phyloP scores from a whole-genome alignment of 2,888 invertebrate species.

The Drosophila ochracea region DNA sequence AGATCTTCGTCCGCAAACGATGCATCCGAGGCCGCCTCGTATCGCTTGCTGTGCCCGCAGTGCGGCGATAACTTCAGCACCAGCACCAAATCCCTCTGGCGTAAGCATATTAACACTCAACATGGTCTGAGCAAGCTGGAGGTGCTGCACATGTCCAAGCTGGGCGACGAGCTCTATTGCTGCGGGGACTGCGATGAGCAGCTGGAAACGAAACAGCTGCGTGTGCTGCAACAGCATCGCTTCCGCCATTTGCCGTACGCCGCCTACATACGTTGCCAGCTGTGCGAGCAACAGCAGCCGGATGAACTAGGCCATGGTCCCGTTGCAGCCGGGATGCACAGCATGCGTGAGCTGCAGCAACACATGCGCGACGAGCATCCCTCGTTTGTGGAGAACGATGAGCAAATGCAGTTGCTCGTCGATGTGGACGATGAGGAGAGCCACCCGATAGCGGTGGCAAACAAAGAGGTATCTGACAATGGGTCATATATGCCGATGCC shows the following conservation, averaged over 20 bases:
- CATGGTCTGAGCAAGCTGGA: slow-evolving; percentile 72
- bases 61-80: slow-evolving; percentile 77
- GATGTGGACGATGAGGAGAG: slow-evolving; percentile 40
- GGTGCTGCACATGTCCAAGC: slow-evolving; percentile 67
- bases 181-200: slow-evolving; percentile 78
- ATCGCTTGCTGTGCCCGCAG: slow-evolving; percentile 74
- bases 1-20: slow-evolving; percentile 1
- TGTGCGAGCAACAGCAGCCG: slow-evolving; percentile 60
- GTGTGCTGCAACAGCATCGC: slow-evolving; percentile 76
- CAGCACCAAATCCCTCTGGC: slow-evolving; percentile 69
- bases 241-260: slow-evolving; percentile 79
- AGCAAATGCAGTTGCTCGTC: slow-evolving; percentile 30
- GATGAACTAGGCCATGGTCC: slow-evolving; percentile 34
- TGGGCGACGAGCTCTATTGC: slow-evolving; percentile 65
- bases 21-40: slow-evolving; percentile 43
- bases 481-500: slow-evolving; percentile 69
- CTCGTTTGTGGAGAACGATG: slow-evolving; percentile 37
- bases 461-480: neutral
- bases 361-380: slow-evolving; percentile 76
- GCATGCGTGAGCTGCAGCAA: slow-evolving; percentile 73
- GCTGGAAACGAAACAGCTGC: slow-evolving; percentile 70
- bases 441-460: neutral
- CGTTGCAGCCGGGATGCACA: slow-evolving; percentile 47
- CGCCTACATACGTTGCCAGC: slow-evolving; percentile 76
- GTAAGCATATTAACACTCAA: slow-evolving; percentile 77